Conservation (phyloP, 2,888 invertebrate genomes). For the Lasioglossum malachurum region DNA sequence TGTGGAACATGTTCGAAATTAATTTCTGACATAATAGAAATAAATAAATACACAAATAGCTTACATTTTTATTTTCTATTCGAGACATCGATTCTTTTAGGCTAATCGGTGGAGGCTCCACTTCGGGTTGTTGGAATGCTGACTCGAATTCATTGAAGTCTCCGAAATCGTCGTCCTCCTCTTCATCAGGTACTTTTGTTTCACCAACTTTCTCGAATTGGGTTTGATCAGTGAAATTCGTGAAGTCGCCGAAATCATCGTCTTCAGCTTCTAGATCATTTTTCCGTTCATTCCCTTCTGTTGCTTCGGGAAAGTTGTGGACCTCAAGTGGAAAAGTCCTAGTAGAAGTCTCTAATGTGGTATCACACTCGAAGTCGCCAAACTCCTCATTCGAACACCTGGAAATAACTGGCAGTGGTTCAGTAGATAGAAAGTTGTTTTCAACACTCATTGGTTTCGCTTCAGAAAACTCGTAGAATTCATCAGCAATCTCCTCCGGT, state of each 20-base stretch:
- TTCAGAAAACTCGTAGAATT: constrained; percentile 22
- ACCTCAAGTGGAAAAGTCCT: not conserved
- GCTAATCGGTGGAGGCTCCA: constrained; percentile 73
- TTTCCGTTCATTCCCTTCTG: not conserved
- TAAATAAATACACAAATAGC: constrained; percentile 56
- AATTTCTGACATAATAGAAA: not conserved
- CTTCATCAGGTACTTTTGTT: constrained; percentile 63
- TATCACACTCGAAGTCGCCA: constrained; percentile 55
- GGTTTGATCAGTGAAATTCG: constrained; percentile 76
- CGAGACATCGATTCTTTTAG: constrained; percentile 79
- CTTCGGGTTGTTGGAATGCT: constrained; percentile 70
- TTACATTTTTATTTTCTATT: constrained; percentile 82
- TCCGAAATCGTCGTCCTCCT: constrained; percentile 84
- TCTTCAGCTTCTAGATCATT: constrained; percentile 59
- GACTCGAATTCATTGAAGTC: constrained; percentile 86
- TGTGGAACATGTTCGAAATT: constrained; percentile 55
- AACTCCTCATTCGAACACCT: constrained; percentile 55
- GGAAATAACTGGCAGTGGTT: constrained; percentile 67
- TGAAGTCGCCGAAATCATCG: constrained; percentile 85
- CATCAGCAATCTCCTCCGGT: constrained; percentile 3
- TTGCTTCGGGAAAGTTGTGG: not conserved
- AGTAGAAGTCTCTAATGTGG: constrained; percentile 34
- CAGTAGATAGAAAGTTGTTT: constrained; percentile 35
- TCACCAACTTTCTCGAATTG: constrained; percentile 68
- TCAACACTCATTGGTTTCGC: constrained; percentile 45